These are phyloP conservation scores for Eledona agricola DNA, from an alignment of 2,888 invertebrate species.

Conservation along the genomic window DNA sequence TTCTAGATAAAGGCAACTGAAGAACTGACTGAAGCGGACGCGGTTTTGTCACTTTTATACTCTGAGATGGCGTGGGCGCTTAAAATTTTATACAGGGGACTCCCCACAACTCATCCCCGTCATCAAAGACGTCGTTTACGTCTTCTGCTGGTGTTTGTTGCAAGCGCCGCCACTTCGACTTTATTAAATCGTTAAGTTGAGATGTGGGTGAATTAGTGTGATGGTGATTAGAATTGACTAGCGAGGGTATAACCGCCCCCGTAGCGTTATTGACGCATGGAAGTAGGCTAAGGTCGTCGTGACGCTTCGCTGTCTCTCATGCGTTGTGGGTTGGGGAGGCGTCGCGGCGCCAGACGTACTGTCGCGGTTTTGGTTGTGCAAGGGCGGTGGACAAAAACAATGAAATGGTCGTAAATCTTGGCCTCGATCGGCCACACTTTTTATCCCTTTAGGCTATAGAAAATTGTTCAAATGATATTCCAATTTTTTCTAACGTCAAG, in stretches of 20 bases:
- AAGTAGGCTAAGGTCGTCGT: constrained; percentile 26
- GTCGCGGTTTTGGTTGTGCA: constrained; percentile 19
- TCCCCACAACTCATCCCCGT: background rate
- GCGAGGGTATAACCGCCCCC: background rate
- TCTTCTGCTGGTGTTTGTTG: no score
- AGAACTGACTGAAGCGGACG: constrained; percentile 13
- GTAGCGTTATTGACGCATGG: constrained; percentile 6
- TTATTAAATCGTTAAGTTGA: no score
- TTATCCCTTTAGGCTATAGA: no score
- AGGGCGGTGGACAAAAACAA: no score
- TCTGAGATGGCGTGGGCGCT: constrained; percentile 19
- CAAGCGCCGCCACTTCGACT: no score
- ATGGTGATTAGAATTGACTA: background rate
- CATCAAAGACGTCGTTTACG: no score
- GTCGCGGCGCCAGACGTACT: constrained; percentile 31
- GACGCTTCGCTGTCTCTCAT: constrained; percentile 14
- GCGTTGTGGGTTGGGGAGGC: constrained; percentile 22
- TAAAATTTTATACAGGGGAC: constrained; percentile 23
- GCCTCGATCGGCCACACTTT: no score
- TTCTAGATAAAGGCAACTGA: constrained; percentile 28
- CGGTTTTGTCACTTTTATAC: constrained; percentile 23
- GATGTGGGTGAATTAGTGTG: background rate
- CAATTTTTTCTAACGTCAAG: no score
- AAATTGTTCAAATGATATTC: no score
- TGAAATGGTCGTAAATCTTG: no score